Percentiles rank a stretch among this genome's conserved stretches.
Conservation (phyloP, 2,797 vertebrate species). For the Semaprochilodus insignis region DNA sequence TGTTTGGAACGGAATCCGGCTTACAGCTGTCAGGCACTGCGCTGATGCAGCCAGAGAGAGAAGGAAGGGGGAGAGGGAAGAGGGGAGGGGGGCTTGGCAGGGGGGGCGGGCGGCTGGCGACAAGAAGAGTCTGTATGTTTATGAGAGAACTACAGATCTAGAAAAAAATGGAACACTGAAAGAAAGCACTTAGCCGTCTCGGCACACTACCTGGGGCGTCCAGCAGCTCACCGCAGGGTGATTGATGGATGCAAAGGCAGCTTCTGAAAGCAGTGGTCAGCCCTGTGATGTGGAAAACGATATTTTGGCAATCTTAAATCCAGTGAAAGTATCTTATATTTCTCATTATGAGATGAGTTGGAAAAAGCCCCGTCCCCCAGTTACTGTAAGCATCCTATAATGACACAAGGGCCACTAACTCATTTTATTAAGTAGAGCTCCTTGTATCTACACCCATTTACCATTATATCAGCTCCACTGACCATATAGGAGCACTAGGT, state of each 20-base stretch:
- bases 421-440: too few species aligned
- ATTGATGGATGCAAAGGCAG: not conserved
- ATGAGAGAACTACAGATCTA: constrained; percentile 37
- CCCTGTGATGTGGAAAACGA: too few species aligned
- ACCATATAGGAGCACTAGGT: too few species aligned
- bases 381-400: too few species aligned
- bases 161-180: constrained; percentile 13
- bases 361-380: too few species aligned
- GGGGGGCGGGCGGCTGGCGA: not conserved
- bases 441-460: too few species aligned
- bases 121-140: not conserved
- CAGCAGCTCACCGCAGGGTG: not conserved
- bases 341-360: too few species aligned
- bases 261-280: constrained; percentile 11
- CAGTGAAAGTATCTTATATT: too few species aligned
- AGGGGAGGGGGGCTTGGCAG: not conserved
- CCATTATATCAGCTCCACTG: too few species aligned
- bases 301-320: too few species aligned
- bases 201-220: not conserved
- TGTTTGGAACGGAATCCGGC: constrained; percentile 54
- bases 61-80: not conserved
- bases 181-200: constrained; percentile 30
- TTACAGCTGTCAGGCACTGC: constrained; percentile 49
- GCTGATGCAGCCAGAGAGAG: not conserved
- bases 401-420: too few species aligned